Evolutionary conservation across 2,888 invertebrate genomes (phyloP), one percentile per base, ranked within the genome.

Genomic region (Chydorus sphaericus): DNA sequence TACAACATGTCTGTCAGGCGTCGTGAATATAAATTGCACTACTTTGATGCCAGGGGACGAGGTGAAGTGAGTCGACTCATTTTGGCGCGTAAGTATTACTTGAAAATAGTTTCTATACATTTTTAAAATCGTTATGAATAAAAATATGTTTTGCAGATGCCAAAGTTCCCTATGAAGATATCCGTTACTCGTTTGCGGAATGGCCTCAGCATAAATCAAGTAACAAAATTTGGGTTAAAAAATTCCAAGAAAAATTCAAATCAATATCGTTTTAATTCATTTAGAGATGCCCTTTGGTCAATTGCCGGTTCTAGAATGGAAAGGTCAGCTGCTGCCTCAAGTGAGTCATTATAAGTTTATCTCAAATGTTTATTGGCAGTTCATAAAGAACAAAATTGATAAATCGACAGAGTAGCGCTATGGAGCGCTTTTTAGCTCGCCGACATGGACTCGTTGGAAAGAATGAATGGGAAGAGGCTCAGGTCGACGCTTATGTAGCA

Each of bases 1-100:
- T n/a, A n/a, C n/a, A n/a, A n/a, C n/a, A 36, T 44, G 44, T 44
- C 44, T 4, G 28, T 28, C 6, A 44, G 44, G 44, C 23, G 44
- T 26, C 14, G 14, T 28, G 33, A 52, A 23, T 52, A 52, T 37
- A 31, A 52, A 37, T 18, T 52, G 52, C 23, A 52, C n/a, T 52
- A 52, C 26, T 52, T 52, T 37, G 36, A 52, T 10, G 2, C 23
- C 14, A 31, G 33, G 36, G 52, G 52, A 31, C 52, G 52, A 11
- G 52, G 2, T 7, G 52, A 52, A 33, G 18, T 52, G 8, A 16
- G 20, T 8, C 52, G 52, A n/a, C 23, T 52, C 14, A 52, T 52
- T 33, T 3, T 52, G 33, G 52, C 37, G 36, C 36, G 44, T 44
- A 44, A 44, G 44, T n/a, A n/a, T n/a, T n/a, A n/a, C n/a, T n/a